Conservation (phyloP, 2,888 invertebrate genomes). For the Drosophila suboccidentalis region DNA sequence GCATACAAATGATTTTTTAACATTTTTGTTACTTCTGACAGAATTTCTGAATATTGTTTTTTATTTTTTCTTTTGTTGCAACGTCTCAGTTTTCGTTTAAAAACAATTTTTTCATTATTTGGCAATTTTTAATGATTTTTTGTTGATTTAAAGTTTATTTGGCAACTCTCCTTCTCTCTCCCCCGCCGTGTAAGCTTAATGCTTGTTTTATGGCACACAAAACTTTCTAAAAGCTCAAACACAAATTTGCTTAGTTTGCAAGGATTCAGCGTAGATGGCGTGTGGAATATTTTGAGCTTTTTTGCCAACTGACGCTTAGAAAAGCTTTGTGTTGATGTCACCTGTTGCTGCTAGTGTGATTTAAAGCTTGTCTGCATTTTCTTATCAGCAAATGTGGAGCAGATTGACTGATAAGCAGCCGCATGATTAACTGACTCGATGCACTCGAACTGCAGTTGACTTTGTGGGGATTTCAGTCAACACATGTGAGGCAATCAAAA, state of each 20-base stretch:
- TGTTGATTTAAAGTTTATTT: slow-evolving; percentile 26
- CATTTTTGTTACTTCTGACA: slow-evolving; percentile 7
- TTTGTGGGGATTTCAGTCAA: not conserved
- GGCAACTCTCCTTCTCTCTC: not conserved
- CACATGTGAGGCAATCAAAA: slow-evolving; percentile 17
- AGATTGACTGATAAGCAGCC: slow-evolving; percentile 27
- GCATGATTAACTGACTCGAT: slow-evolving; percentile 27
- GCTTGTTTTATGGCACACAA: slow-evolving; percentile 31
- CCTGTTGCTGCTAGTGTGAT: slow-evolving; percentile 38
- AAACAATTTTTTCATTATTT: slow-evolving; percentile 31
- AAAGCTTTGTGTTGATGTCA: slow-evolving; percentile 31
- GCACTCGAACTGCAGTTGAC: slow-evolving; percentile 22
- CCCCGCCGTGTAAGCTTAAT: slow-evolving; percentile 23
- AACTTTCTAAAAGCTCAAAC: slow-evolving; percentile 20
- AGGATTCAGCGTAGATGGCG: slow-evolving; percentile 58
- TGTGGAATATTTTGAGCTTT: slow-evolving; percentile 35
- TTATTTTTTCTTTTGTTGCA: slow-evolving; percentile 2
- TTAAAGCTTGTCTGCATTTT: not conserved
- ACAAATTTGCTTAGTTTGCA: slow-evolving; percentile 23
- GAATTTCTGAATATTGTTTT: not conserved
- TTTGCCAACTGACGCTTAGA: slow-evolving; percentile 16
- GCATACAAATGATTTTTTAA: slow-evolving; percentile 25
- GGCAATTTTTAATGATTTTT: slow-evolving; percentile 36
- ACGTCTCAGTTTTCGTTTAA: slow-evolving; percentile 34
- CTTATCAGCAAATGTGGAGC: slow-evolving; percentile 32